These are phyloP conservation scores for Tetramorium parvispinum DNA, from an alignment of 1,140 invertebrate species.

Conservation along the genomic window DNA sequence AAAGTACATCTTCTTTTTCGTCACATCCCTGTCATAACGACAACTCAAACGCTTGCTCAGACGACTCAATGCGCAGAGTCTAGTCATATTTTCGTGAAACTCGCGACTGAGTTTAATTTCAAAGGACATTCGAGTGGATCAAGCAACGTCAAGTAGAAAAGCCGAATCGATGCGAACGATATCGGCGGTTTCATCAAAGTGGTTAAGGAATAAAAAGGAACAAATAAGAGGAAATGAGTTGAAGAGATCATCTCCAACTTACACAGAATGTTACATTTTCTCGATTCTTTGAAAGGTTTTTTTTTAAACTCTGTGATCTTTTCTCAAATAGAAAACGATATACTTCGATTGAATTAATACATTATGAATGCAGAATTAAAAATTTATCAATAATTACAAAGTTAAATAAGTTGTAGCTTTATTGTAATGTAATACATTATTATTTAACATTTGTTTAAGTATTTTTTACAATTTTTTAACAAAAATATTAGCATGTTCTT, in stretches of 20 bases:
- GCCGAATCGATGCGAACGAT: slow-evolving; percentile 18
- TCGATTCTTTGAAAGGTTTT: not conserved
- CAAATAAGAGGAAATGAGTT: not conserved
- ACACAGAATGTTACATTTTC: not conserved
- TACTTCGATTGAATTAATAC: not conserved
- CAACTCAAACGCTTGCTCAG: slow-evolving; percentile 40
- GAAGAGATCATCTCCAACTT: slow-evolving; percentile 15
- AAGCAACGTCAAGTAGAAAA: slow-evolving; percentile 11
- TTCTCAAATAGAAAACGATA: slow-evolving; percentile 1
- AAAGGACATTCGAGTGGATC: slow-evolving; percentile 24
- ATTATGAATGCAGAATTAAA: not conserved
- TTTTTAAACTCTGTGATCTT: not conserved
- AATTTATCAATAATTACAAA: not conserved
- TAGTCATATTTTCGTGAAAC: slow-evolving; percentile 53
- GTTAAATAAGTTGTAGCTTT: not conserved
- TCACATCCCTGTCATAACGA: slow-evolving; percentile 19
- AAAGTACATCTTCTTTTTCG: slow-evolving; percentile 9
- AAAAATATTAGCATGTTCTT: too few species aligned
- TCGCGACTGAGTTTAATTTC: slow-evolving; percentile 52
- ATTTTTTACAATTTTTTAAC: too few species aligned
- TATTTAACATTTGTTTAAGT: not conserved
- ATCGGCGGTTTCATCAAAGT: slow-evolving; percentile 23
- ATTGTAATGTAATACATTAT: not conserved
- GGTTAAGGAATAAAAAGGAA: slow-evolving; percentile 7
- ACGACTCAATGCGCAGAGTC: not conserved